Evolutionary conservation across 2,113 vertebrate species (phyloP), one percentile per base, ranked within the genome.

Genomic region (Indri indri): DNA sequence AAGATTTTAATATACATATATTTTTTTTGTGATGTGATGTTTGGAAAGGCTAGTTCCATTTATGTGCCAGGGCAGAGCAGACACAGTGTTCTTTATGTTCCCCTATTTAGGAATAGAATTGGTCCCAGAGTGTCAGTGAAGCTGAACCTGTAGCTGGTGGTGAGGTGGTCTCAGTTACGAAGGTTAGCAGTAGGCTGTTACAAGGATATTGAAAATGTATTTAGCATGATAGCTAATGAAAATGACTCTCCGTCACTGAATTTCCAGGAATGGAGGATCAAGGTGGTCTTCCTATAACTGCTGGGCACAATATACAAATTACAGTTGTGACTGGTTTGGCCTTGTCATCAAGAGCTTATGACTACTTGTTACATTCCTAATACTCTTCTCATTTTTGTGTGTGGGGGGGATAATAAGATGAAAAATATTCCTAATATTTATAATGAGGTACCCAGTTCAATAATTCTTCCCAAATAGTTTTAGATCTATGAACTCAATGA

Each of bases 211-310:
- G 20, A 40, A 66, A 80, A 54, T 70, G 2, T 79, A 71, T 17
- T 66, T 50, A 80, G 25, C 34, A 66, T 82, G 68, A 66, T 20
- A 89, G 9, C 11, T 88, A 71, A 82, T 85, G 40, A 82, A 16
- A 65, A 77, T 45, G 32, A 63, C 11, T 74, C 22, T 74, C 11
- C 8, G 77, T 34, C n/a, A 81, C 66, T 71, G 87, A 88, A 74
- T 70, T 91, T 90, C 37, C 42, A 74, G 37, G 52, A 68, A 22
- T 54, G 14, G 68, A 84, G 34, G 27, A 95, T 59, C 37, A 74
- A 94, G 54, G 52, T 96, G 59, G 37, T 77, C n/a, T 90, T 91
- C 32, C 71, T 94, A 14, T 94, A 93, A 88, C 12, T 80, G 32
- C n/a, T 91, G 70, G 37, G 40, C 18, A 93, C 42, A 83, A 11